Base-by-base conservation (phyloP, 2,888 invertebrate genomes). In the Brachynemurus nebulosus region DNA sequence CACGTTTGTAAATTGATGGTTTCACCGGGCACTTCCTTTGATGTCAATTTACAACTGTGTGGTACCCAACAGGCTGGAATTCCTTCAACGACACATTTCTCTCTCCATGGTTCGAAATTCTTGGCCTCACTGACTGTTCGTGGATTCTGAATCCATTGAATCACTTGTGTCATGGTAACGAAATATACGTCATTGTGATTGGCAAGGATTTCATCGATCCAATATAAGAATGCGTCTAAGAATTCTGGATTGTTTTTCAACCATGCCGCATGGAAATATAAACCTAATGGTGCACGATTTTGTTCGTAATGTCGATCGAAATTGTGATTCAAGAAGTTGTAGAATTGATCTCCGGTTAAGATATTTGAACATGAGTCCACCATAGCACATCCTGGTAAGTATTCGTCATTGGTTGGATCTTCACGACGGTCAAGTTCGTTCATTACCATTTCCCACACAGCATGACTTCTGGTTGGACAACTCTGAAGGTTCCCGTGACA, bases 381-480 rank as follows among this genome's bases (percentile, higher is more conserved):
- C 91, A 91, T 91, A 47, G 88, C 90, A 59, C 91, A 91, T 19
- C 89, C 91, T 4, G 90, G 86, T 37, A 91, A 69, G 58, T 86
- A 84, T 62, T 91, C 91, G 60, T 91, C 90, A 58, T 85, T 88
- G 55, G 66, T 77, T 0, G 91, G 91, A 60, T 91, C 91, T 63
- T 92, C 91, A 53, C 91, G 78, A 52, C 90, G 79, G 66, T 91
- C 91, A 52, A 91, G 67, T 64, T 92, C 91, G 63, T 92, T 92
- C 80, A 92, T 84, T 27, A 91, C 90, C 88, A 92, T 90, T 65
- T 92, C 91, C 91, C 91, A 92, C 27, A 91, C 90, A 39, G 91
- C 90, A 64, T 91, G 91, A 51, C 86, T 86, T 60, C 90, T 79
- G 2, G 89, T 90, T 9, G 90, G 90, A 61, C 90, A 91, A 61